Evolutionary conservation across 2,888 invertebrate species (phyloP).

Genomic region (Eurytoma californica): DNA sequence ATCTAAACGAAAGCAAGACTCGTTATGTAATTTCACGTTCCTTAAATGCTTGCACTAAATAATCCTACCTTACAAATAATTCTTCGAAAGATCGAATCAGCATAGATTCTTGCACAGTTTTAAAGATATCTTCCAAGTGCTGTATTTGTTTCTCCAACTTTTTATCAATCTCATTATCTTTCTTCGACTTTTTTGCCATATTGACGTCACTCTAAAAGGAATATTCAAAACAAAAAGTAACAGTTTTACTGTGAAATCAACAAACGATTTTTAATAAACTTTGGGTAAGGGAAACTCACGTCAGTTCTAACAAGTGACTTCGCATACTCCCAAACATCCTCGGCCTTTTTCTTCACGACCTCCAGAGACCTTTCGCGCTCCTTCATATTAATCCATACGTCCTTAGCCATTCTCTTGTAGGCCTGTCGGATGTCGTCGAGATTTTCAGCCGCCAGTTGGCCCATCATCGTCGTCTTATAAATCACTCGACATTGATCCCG

Average conservation of each 20-base stretch:
- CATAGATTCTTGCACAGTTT: constrained; percentile 71
- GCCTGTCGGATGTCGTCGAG: constrained; percentile 80
- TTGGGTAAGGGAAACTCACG: constrained; percentile 62
- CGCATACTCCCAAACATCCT: constrained; percentile 74
- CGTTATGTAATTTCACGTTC: not conserved
- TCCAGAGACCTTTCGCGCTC: constrained; percentile 79
- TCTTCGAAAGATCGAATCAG: constrained; percentile 74
- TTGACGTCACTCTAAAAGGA: constrained; percentile 60
- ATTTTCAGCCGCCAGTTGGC: constrained; percentile 82
- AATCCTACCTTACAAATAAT: constrained; percentile 73
- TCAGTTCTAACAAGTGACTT: constrained; percentile 75
- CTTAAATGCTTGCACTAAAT: not conserved
- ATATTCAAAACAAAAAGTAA: not conserved
- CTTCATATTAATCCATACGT: constrained; percentile 81
- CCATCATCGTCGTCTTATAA: constrained; percentile 81
- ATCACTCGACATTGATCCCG: constrained; percentile 80
- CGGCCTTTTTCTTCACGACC: constrained; percentile 74
- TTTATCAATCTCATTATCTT: constrained; percentile 60
- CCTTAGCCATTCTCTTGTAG: constrained; percentile 78
- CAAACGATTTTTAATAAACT: not conserved
- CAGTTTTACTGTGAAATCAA: not conserved
- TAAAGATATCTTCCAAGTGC: constrained; percentile 73
- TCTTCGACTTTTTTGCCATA: constrained; percentile 21
- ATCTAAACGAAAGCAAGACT: constrained; percentile 66
- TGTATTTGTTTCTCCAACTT: constrained; percentile 70